phyloP scores from a whole-genome alignment of 2,113 vertebrate species.

The Pollimyrus isidori region DNA sequence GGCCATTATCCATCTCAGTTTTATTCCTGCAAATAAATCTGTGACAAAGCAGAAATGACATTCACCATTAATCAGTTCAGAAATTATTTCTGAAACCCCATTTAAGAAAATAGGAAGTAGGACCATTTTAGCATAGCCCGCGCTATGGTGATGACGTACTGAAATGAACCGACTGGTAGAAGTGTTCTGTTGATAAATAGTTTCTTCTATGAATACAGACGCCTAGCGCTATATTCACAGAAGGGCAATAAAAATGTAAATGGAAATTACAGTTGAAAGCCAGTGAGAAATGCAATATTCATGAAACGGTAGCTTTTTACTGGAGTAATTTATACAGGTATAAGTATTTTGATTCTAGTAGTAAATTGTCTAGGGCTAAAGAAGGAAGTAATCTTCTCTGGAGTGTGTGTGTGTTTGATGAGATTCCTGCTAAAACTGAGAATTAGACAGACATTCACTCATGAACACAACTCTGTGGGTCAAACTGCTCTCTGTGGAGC shows the following conservation, averaged over 20 bases:
- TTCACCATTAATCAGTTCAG: neutral
- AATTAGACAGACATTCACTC: neutral
- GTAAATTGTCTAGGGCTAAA: neutral
- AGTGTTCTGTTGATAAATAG: slow-evolving; percentile 5
- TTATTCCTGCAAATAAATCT: neutral
- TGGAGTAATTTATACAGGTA: neutral
- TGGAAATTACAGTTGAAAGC: neutral
- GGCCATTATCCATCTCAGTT: neutral
- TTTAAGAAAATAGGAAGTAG: neutral
- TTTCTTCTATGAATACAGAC: slow-evolving; percentile 5
- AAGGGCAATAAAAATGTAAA: neutral
- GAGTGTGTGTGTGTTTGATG: neutral
- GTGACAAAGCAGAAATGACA: neutral
- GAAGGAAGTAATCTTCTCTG: neutral
- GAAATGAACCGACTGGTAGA: neutral
- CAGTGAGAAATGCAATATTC: neutral
- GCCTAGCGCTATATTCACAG: neutral
- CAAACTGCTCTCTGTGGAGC: neutral
- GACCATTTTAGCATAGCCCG: neutral
- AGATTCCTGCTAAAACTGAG: neutral
- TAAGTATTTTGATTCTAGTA: neutral
- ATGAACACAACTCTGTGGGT: neutral
- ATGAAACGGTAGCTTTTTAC: slow-evolving; percentile 7
- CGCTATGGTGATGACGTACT: neutral
- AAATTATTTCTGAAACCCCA: neutral